A percentile compares a stretch with the other conserved stretches of the same genome.
These are phyloP conservation scores for Brachystomella parvula DNA, from an alignment of 1,140 invertebrate genomes.

Conservation along the genomic window DNA sequence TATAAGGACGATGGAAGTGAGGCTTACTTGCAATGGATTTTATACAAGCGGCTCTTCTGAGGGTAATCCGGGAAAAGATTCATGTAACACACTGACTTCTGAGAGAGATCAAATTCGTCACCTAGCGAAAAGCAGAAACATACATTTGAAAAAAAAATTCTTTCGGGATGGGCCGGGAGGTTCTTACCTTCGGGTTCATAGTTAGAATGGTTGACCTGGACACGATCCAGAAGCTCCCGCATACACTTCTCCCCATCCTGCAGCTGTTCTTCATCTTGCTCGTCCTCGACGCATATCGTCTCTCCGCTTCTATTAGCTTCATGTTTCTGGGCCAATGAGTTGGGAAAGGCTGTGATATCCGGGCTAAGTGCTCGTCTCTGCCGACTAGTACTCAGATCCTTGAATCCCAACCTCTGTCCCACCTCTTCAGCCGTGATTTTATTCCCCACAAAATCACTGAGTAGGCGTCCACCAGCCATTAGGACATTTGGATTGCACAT, in stretches of 20 bases:
- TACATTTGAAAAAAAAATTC: slow-evolving; percentile 1
- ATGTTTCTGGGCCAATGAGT: not conserved
- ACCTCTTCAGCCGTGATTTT: slow-evolving; percentile 12
- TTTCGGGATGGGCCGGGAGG: not conserved
- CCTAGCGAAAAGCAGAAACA: slow-evolving; percentile 7
- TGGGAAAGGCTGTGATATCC: slow-evolving; percentile 1
- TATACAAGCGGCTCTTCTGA: slow-evolving; percentile 26
- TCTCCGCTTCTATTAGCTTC: too few relatives aligned
- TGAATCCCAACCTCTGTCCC: not conserved
- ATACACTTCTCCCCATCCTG: slow-evolving; percentile 10
- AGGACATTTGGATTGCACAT: slow-evolving; percentile 18
- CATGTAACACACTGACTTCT: slow-evolving; percentile 19
- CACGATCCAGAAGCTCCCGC: slow-evolving; percentile 14
- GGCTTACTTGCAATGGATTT: slow-evolving; percentile 26
- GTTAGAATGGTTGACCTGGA: not conserved
- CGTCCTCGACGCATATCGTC: not conserved
- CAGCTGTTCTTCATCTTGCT: not conserved
- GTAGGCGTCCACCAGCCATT: slow-evolving; percentile 17
- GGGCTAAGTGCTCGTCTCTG: not conserved
- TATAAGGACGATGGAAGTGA: not conserved
- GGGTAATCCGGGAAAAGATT: slow-evolving; percentile 22
- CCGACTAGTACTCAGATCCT: not conserved
- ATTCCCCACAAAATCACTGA: slow-evolving; percentile 10
- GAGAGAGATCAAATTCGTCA: slow-evolving; percentile 27
- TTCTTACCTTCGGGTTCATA: slow-evolving; percentile 18